Evolutionary conservation across 1,140 invertebrate genomes (phyloP).

Genomic region (Drosophila paulistorum): DNA sequence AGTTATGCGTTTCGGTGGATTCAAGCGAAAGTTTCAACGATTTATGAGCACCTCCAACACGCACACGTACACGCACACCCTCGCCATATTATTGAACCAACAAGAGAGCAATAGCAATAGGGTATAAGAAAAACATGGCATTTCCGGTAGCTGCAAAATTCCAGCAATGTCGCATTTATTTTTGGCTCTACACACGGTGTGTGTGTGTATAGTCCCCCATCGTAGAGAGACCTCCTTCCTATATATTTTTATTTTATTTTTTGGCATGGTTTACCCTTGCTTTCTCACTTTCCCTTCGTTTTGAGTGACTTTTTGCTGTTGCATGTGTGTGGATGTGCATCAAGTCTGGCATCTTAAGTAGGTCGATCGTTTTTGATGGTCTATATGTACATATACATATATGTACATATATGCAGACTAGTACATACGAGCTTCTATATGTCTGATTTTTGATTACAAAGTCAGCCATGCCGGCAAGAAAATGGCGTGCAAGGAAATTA

Average conservation of each 20-base stretch:
- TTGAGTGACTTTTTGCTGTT: constrained; percentile 42
- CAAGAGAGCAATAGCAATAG: constrained; percentile 38
- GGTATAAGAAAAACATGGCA: constrained; percentile 55
- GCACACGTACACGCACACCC: not conserved
- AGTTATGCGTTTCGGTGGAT: constrained; percentile 32
- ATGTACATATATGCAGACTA: not conserved
- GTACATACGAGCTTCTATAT: constrained; percentile 7
- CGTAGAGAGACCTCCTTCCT: constrained; percentile 9
- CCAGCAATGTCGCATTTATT: constrained; percentile 65
- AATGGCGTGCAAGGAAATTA: constrained; percentile 64
- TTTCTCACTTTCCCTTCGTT: constrained; percentile 4
- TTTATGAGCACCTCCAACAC: constrained; percentile 37
- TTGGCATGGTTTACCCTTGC: constrained; percentile 4
- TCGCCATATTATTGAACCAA: constrained; percentile 62
- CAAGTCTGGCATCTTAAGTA: constrained; percentile 61
- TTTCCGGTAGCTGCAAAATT: constrained; percentile 70
- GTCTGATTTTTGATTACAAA: constrained; percentile 34
- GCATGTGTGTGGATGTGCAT: constrained; percentile 25
- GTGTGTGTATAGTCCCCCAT: not conserved
- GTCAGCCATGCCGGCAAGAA: constrained; percentile 30
- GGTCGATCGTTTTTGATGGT: constrained; percentile 61
- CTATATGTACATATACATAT: constrained; percentile 36
- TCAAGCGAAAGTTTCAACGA: constrained; percentile 52
- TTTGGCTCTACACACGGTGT: constrained; percentile 29
- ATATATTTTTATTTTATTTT: constrained; percentile 25